Evolutionary conservation across 2,888 invertebrate genomes (phyloP).

Genomic region (Junonia oenone): DNA sequence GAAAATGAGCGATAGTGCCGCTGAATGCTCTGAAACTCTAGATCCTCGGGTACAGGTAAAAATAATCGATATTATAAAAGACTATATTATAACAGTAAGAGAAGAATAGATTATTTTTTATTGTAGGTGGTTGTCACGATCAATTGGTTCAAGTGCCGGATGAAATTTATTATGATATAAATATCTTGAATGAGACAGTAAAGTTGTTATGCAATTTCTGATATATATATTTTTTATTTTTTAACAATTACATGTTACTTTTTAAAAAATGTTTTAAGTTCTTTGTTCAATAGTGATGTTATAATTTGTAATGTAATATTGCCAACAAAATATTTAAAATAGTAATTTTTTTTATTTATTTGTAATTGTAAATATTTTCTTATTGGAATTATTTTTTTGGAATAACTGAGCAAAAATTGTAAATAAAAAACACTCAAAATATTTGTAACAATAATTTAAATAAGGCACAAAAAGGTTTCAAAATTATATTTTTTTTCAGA

Average conservation of each 20-base stretch:
- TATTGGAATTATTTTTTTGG: too few species aligned
- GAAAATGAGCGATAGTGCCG: conserved; percentile 81
- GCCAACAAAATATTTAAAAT: neutral
- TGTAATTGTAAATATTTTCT: neutral
- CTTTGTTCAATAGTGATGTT: neutral
- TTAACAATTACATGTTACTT: too few species aligned
- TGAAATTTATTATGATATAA: neutral
- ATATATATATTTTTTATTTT: too few species aligned
- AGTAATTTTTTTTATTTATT: neutral
- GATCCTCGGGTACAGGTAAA: conserved; percentile 90
- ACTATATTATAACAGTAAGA: conserved; percentile 18
- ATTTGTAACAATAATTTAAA: neutral
- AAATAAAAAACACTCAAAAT: neutral
- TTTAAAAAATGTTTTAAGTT: neutral
- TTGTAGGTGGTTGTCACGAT: conserved; percentile 23
- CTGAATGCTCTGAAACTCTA: conserved; percentile 84
- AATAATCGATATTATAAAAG: conserved; percentile 61
- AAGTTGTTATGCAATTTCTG: neutral
- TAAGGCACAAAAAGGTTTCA: neutral
- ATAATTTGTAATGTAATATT: neutral
- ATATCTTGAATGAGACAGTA: neutral
- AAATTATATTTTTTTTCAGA: conserved; percentile 33
- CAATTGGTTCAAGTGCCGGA: conserved; percentile 20
- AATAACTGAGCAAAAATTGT: neutral
- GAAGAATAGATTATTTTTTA: conserved; percentile 26